Conservation (phyloP, 2,797 vertebrate genomes). For the Holocentrus rufus region DNA sequence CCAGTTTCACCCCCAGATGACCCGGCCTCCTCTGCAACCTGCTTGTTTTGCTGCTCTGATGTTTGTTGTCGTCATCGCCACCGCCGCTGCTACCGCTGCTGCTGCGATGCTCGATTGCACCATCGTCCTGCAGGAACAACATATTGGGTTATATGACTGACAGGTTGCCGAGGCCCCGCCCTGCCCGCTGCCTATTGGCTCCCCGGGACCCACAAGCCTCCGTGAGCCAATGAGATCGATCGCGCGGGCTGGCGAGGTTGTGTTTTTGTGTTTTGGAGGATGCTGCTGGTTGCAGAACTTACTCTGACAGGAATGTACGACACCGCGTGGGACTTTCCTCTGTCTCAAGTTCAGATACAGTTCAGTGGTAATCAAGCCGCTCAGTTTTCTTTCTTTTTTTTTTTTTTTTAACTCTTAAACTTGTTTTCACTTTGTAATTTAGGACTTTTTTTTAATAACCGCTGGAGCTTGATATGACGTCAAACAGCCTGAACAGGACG, state of each 20-base stretch:
- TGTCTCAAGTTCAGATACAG: neutral
- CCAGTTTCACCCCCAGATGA: conserved; percentile 8
- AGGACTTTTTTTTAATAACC: neutral
- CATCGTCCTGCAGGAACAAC: conserved; percentile 38
- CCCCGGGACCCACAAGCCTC: conserved; percentile 1
- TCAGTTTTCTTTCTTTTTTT: neutral
- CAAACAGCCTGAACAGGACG: conserved; percentile 15
- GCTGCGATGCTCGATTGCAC: conserved; percentile 27
- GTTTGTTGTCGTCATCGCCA: conserved; percentile 3
- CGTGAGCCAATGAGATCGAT: conserved; percentile 21
- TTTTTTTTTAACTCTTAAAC: neutral
- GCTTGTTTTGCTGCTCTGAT: neutral
- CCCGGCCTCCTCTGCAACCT: conserved; percentile 5
- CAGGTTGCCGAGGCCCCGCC: conserved; percentile 14
- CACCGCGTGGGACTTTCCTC: conserved; percentile 47
- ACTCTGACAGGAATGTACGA: conserved; percentile 26
- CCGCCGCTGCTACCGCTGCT: no score
- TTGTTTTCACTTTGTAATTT: conserved; percentile 6
- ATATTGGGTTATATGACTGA: conserved; percentile 44
- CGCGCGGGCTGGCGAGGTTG: neutral
- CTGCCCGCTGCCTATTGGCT: conserved; percentile 31
- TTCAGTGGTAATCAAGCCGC: neutral
- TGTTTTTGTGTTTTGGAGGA: conserved; percentile 21
- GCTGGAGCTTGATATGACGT: neutral
- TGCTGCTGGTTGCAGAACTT: conserved; percentile 22